Evolutionary conservation across 2,113 vertebrate species (phyloP), one percentile per base, ranked within the genome.

Genomic region (Grus americana): DNA sequence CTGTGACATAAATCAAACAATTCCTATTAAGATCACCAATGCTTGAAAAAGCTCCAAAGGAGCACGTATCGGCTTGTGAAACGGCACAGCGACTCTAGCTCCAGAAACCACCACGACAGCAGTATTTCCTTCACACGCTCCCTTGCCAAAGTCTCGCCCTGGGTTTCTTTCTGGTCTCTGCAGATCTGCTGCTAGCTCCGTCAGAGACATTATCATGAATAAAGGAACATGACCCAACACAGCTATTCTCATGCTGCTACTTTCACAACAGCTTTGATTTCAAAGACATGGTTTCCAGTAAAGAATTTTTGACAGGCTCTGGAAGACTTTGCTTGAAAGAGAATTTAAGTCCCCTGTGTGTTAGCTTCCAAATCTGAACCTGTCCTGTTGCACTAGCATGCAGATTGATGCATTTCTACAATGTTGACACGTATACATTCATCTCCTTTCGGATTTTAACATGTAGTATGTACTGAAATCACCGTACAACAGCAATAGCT

Each of bases 401-500:
- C 32, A 18, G 32, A n/a, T 27, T 34, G 30, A 11, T 10, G 22
- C 12, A 11, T 5, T 78, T 13, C 36, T 23, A 15, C 4, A 10
- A 2, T 1, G 49, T 3, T 2, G 9, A 7, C 38, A 94, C 26
- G 34, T 3, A 47, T 15, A 8, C 11, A 1, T 13, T 36, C 0
- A 1, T 12, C 75, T 54, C 5, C 50, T 19, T 52, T 32, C 9
- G 10, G 20, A 38, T 47, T 55, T 59, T 30, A 62, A 42, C 5
- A 38, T 0, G 36, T 52, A 22, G 36, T 5, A 7, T 1, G 34
- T 3, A 32, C 5, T 47, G 30, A 73, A 72, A 27, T 29, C 40
- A 15, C 30, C 54, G 10, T 0, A 29, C 6, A 3, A 17, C 4
- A 1, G 8, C 21, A 75, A 17, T 2, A 17, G 8, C 2, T 58